Conservation (phyloP, 2,797 vertebrate species). For the Anguilla marmorata region DNA sequence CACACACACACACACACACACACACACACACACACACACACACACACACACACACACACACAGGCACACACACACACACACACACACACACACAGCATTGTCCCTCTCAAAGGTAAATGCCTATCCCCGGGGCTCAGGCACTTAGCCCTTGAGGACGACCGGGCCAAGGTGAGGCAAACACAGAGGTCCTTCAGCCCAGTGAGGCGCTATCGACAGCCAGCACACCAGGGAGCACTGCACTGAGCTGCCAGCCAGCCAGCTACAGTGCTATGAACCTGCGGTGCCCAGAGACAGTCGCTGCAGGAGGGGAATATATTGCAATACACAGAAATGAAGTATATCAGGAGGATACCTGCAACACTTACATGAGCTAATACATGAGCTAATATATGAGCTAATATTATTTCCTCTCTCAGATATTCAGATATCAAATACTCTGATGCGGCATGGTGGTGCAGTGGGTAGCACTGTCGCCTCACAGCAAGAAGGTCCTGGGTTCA, state of each 20-base stretch:
- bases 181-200: neutral
- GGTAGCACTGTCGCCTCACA: too few relatives aligned
- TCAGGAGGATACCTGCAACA: too few relatives aligned
- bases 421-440: too few relatives aligned
- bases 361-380: too few relatives aligned
- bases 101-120: neutral
- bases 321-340: too few relatives aligned
- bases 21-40: too few relatives aligned
- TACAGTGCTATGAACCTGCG: neutral
- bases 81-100: neutral
- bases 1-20: neutral
- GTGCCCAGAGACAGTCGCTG: neutral
- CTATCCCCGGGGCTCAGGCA: too few relatives aligned
- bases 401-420: neutral
- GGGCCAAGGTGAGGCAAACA: neutral
- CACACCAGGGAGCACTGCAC: neutral
- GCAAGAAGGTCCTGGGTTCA: too few relatives aligned
- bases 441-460: too few relatives aligned
- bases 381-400: too few relatives aligned
- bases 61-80: neutral
- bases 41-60: neutral
- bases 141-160: too few relatives aligned
- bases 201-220: neutral
- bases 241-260: neutral
- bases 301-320: too few relatives aligned